Conservation (phyloP, 2,888 invertebrate species). For the Cheilosia vulpina region DNA sequence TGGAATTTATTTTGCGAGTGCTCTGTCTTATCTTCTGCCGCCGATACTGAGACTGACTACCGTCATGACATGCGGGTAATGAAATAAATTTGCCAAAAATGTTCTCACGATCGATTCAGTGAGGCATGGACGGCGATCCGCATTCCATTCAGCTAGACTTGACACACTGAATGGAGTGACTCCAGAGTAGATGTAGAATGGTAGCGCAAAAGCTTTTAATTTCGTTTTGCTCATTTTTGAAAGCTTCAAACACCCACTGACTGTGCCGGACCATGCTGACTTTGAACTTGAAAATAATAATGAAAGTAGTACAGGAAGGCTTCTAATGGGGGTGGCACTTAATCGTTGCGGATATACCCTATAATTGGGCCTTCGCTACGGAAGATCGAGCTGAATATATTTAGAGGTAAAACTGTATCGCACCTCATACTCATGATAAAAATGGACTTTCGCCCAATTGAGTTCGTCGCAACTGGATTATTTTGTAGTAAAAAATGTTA, state of each 20-base stretch:
- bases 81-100: slow-evolving; percentile 1
- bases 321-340: background rate
- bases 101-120: slow-evolving; percentile 26
- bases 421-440: no score
- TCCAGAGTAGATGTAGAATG: background rate
- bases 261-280: slow-evolving; percentile 6
- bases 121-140: background rate
- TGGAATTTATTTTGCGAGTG: no score
- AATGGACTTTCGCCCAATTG: no score
- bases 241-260: slow-evolving; percentile 42
- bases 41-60: background rate
- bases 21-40: background rate
- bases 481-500: no score
- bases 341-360: background rate
- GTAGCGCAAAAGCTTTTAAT: slow-evolving; percentile 10
- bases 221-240: background rate
- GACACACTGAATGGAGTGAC: slow-evolving; percentile 11
- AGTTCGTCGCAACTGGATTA: no score
- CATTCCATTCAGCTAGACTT: slow-evolving; percentile 23
- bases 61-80: slow-evolving; percentile 8
- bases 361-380: background rate
- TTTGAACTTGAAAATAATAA: slow-evolving; percentile 41
- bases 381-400: no score
- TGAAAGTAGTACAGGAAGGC: slow-evolving; percentile 1
- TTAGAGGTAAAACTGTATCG: no score